A percentile compares a stretch with the other conserved stretches of the same genome.
Evolutionary conservation across 2,113 vertebrate species (phyloP).

Genomic region (Rhodinocichla rosea): DNA sequence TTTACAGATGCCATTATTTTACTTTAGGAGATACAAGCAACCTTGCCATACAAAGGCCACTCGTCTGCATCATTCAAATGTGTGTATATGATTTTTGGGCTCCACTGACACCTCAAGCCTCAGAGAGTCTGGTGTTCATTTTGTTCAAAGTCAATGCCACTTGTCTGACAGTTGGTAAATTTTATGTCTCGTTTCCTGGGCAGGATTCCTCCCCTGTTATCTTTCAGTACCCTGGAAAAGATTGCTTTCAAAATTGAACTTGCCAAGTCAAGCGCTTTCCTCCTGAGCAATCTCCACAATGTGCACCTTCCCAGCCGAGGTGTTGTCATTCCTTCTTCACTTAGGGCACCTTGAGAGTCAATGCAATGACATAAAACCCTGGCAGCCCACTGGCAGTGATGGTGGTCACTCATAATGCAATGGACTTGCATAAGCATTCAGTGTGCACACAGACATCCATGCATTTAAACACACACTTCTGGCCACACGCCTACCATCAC

Average conservation of each 20-base stretch:
- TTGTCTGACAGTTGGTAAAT: conserved; percentile 55
- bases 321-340: background rate
- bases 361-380: background rate
- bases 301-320: background rate
- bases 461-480: background rate
- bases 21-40: background rate
- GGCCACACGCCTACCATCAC: background rate
- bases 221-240: conserved; percentile 33
- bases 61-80: background rate
- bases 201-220: conserved; percentile 54
- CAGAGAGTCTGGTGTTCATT: background rate
- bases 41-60: background rate
- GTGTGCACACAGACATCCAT: background rate
- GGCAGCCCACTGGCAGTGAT: background rate
- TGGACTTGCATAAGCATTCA: background rate
- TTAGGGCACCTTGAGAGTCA: background rate
- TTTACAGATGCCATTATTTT: background rate
- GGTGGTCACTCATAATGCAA: background rate
- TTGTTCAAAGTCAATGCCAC: conserved; percentile 44
- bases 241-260: conserved; percentile 61
- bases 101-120: background rate
- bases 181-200: conserved; percentile 32
- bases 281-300: background rate
- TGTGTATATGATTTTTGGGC: background rate
- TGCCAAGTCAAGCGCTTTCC: conserved; percentile 34